A percentile compares a stretch with the other conserved stretches of the same genome.
Conservation (phyloP, 2,797 vertebrate genomes). For the Syndactyla subalaris region DNA sequence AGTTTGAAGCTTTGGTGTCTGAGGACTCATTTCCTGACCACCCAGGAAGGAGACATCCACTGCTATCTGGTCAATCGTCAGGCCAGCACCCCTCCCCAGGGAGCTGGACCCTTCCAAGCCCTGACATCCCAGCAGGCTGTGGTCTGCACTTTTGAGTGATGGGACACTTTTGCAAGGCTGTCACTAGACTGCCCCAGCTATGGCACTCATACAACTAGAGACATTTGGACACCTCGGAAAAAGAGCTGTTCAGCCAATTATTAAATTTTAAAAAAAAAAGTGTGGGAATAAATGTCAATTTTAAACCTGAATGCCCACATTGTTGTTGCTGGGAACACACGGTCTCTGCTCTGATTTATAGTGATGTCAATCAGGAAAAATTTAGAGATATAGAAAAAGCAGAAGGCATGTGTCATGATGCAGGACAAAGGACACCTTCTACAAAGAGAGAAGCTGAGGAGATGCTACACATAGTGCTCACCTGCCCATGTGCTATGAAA, state of each 20-base stretch:
- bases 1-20: too few relatives aligned
- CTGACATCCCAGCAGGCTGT: background rate
- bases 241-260: background rate
- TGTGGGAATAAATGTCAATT: background rate
- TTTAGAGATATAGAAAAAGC: background rate
- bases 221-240: background rate
- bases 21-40: background rate
- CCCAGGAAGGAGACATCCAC: accelerated
- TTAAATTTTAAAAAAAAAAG: background rate
- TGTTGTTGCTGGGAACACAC: background rate
- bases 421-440: background rate
- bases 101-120: background rate
- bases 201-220: background rate
- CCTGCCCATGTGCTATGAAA: background rate
- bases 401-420: background rate
- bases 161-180: background rate
- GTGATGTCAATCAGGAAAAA: background rate
- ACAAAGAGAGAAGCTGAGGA: background rate
- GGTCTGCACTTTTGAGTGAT: background rate
- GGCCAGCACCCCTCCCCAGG: background rate
- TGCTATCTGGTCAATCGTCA: accelerated
- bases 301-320: background rate
- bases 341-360: background rate
- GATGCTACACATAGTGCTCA: background rate
- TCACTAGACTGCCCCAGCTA: accelerated